Base-by-base conservation (phyloP, 1,140 invertebrate genomes). In the Drosophila kurseongensis region DNA sequence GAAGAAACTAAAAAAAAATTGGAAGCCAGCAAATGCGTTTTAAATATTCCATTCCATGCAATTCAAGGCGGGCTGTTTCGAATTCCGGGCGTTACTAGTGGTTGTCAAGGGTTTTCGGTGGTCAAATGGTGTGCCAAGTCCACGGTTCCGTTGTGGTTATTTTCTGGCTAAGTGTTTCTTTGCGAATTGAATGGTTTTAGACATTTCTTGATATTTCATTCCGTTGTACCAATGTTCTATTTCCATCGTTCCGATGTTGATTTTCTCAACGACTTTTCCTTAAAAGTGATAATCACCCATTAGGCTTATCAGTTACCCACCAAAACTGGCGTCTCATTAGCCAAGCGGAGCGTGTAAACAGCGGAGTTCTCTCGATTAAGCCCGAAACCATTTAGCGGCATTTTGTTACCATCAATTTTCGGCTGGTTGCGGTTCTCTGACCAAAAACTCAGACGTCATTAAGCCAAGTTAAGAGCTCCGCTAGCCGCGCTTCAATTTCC, bases 311-410 rank as follows among this genome's bases (percentile, higher is more conserved):
- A 73, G 44, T 68, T 47, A 18, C 6, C n/a, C 41, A 47, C 40
- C 36, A 38, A 41, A 48, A 38, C 47, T 38, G 54, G 32, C 38
- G 47, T 42, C 78, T 86, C 80, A 88, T 88, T 88, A 88, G 84
- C 65, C 56, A 84, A 89, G 77, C 84, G 85, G 63, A 89, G 84
- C 84, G 84, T 89, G 84, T 89, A 89, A 89, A 89, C 80, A 89
- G 73, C 80, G 77, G 75, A 81, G 78, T 85, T 75, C 62, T 86
- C 67, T 66, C 72, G 67, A 66, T 79, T 80, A 83, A 83, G 76
- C 48, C 35, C 27, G 38, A 58, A 73, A 69, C 84, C 84, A 88
- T 86, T 88, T 89, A 88, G 83, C 84, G 83, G 80, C 79, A 47
- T 77, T 89, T 88, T 88, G 83, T 86, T 85, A 86, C 82, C 60